Evolutionary conservation across 2,797 vertebrate genomes (phyloP), one percentile per base, ranked within the genome.

Genomic region (Pristis pectinata): DNA sequence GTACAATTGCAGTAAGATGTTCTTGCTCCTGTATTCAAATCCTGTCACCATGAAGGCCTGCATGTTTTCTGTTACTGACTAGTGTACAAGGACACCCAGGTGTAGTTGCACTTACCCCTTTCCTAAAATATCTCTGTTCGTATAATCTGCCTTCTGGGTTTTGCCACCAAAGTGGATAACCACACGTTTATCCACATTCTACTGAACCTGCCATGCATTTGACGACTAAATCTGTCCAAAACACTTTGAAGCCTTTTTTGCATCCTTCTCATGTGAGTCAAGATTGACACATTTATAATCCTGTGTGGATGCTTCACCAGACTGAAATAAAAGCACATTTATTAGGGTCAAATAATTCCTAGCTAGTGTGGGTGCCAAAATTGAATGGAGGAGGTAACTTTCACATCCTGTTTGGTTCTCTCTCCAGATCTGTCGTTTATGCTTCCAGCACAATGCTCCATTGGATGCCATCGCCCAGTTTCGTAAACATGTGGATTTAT

Each of bases 401-500:
- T 74, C 30, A 64, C 41, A 17, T 74, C 19, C 49, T 67, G 27
- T 95, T 4, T 85, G 22, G 67, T 94, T 95, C 34, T 83, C 94
- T 94, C 94, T 94, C 37, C 95, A 99, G 99, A 99, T 99, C 95
- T 99, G 99, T 95, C 98, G 99, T 70, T 97, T 99, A 87, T 99
- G 99, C 97, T 99, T 99, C 97, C 99, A 99, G 95, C 99, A 99
- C 94, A 99, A 99, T 95, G 99, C 98, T n/a, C 99, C 99, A 0
- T 95, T 99, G 94, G 99, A 99, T 95, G 99, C 99, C 34, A 99
- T 99, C 59, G 98, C 98, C 92, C 99, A 99, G 96, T 99, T 99
- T 96, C 97, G 99, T 95, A 99, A 99, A 95, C 99, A 99, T 96
- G 98, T 99, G 13, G 99, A 99, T 95, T 96, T 99, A 95, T 99